These are phyloP conservation scores for Tetramorium parvispinum DNA, from an alignment of 1,140 invertebrate species.

Conservation along the genomic window DNA sequence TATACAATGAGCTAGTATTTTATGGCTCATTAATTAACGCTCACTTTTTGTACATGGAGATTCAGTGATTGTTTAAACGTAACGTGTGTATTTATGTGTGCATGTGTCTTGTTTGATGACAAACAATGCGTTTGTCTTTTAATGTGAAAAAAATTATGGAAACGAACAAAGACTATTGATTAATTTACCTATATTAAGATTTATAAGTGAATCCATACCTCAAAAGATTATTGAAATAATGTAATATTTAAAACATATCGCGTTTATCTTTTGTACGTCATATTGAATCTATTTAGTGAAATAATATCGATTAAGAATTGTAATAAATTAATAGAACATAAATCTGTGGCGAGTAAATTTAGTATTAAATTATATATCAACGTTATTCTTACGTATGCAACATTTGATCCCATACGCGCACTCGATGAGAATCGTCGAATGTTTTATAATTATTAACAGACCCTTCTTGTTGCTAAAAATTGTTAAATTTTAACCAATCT, in stretches of 20 bases:
- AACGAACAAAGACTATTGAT: neutral
- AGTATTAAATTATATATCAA: slow-evolving; percentile 1
- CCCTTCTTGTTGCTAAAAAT: too few relatives aligned
- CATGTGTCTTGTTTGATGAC: neutral
- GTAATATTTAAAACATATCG: slow-evolving; percentile 12
- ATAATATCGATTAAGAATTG: neutral
- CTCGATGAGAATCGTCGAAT: too few relatives aligned
- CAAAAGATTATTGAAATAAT: neutral
- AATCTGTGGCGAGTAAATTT: slow-evolving; percentile 13
- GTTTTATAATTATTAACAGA: too few relatives aligned
- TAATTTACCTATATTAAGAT: slow-evolving; percentile 20
- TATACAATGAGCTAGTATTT: neutral
- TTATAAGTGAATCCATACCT: slow-evolving; percentile 24
- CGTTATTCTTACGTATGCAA: neutral
- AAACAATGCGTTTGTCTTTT: neutral
- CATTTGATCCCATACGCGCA: neutral
- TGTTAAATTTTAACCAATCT: too few relatives aligned
- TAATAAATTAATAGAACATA: slow-evolving; percentile 10
- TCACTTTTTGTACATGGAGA: slow-evolving; percentile 23
- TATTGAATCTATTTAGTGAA: slow-evolving; percentile 10
- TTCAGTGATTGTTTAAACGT: slow-evolving; percentile 32
- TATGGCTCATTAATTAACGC: slow-evolving; percentile 2
- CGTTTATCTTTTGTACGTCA: slow-evolving; percentile 24
- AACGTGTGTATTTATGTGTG: slow-evolving; percentile 44
- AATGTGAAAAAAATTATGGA: neutral